A percentile compares a stretch with the other conserved stretches of the same genome.
These are phyloP conservation scores for Spilogale gracilis DNA, from an alignment of 2,113 vertebrate species.

Conservation along the genomic window DNA sequence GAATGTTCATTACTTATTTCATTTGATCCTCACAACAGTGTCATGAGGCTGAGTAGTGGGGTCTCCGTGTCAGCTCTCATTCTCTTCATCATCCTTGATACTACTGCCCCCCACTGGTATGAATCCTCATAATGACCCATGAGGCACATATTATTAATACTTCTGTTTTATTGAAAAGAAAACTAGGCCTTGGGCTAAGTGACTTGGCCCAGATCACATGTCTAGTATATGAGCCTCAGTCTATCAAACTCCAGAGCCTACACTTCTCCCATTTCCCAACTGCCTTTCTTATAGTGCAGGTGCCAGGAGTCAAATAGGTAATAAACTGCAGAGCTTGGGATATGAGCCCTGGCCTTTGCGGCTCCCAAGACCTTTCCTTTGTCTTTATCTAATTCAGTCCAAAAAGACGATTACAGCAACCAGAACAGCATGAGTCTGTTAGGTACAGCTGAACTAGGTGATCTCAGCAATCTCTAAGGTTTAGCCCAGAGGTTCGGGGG, in stretches of 20 bases:
- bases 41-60: not conserved
- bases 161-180: not conserved
- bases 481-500: not conserved
- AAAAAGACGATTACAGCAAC: not conserved
- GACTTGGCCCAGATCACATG: not conserved
- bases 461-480: not conserved
- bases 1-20: not conserved
- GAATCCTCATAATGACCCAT: not conserved
- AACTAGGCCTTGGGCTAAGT: not conserved
- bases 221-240: not conserved
- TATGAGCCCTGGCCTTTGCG: not conserved
- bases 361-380: not conserved
- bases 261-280: not conserved
- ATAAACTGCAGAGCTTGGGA: not conserved
- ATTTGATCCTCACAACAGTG: not conserved
- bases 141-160: not conserved
- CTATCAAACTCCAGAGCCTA: not conserved
- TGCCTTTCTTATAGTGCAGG: not conserved
- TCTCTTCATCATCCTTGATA: not conserved
- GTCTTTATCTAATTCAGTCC: not conserved
- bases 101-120: rapidly evolving
- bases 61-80: not conserved
- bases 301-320: not conserved
- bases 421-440: not conserved
- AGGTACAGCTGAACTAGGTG: not conserved